A percentile compares a stretch with the other conserved stretches of the same genome.
Evolutionary conservation across 2,797 vertebrate species (phyloP).

Genomic region (Aulostomus chinensis): DNA sequence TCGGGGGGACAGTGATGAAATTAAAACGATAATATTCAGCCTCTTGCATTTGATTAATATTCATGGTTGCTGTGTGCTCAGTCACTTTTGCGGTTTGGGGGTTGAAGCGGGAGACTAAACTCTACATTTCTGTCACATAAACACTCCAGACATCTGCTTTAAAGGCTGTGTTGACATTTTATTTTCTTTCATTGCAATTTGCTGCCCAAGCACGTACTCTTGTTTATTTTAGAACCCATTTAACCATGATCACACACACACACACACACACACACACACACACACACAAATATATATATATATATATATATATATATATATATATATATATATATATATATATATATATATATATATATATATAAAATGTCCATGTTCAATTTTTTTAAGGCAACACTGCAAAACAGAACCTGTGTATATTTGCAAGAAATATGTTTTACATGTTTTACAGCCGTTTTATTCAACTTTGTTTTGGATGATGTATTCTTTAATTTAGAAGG

Average conservation of each 20-base stretch:
- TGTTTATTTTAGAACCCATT: conserved; percentile 41
- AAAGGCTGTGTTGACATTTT: conserved; percentile 47
- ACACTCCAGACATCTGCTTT: conserved; percentile 52
- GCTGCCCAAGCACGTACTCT: conserved; percentile 14
- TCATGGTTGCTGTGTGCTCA: conserved; percentile 57
- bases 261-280: too few species aligned
- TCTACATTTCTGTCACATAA: conserved; percentile 50
- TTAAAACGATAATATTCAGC: conserved; percentile 1
- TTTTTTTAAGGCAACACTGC: conserved; percentile 24
- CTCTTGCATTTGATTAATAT: conserved; percentile 44
- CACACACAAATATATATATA: too few species aligned
- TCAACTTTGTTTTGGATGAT: conserved; percentile 4
- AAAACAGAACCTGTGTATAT: conserved; percentile 2
- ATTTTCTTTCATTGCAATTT: conserved; percentile 49
- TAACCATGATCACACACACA: conserved; percentile 11
- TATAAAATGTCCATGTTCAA: conserved; percentile 10
- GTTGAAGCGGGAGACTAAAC: conserved; percentile 45
- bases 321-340: too few species aligned
- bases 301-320: too few species aligned
- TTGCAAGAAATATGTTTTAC: not conserved
- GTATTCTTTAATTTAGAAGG: conserved; percentile 2
- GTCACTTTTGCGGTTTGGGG: conserved; percentile 63
- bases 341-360: too few species aligned
- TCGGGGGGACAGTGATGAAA: conserved; percentile 6
- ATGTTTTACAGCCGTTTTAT: conserved; percentile 7